These are phyloP conservation scores for Podargus strigoides DNA, from an alignment of 2,797 vertebrate genomes.

Conservation along the genomic window DNA sequence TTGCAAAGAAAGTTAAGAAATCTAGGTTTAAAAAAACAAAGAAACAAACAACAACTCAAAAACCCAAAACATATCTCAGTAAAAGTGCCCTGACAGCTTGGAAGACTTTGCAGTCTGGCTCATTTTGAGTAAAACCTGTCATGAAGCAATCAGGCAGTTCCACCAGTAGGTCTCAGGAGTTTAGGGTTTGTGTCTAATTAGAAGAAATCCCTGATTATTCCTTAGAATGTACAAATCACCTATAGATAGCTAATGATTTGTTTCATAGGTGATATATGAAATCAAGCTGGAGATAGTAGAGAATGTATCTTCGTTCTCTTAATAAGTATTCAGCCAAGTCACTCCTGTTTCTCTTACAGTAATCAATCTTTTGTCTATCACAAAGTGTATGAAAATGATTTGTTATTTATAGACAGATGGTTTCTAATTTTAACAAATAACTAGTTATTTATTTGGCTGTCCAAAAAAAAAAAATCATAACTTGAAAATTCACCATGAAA, in stretches of 20 bases:
- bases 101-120: background rate
- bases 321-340: background rate
- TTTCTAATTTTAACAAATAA: background rate
- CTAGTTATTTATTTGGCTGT: background rate
- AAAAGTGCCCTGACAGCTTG: background rate
- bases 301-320: background rate
- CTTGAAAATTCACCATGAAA: background rate
- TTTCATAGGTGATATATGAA: background rate
- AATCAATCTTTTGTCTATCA: background rate
- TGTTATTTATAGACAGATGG: background rate
- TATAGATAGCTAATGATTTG: background rate
- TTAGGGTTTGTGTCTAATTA: background rate
- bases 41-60: background rate
- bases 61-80: background rate
- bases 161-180: background rate
- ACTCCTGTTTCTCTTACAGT: background rate
- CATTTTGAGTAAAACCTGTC: background rate
- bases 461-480: background rate
- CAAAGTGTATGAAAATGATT: background rate
- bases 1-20: background rate
- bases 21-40: background rate
- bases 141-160: background rate
- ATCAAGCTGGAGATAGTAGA: background rate
- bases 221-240: background rate
- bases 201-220: background rate